Base-by-base conservation (phyloP, 1,140 invertebrate genomes). In the Conus betulinus region DNA sequence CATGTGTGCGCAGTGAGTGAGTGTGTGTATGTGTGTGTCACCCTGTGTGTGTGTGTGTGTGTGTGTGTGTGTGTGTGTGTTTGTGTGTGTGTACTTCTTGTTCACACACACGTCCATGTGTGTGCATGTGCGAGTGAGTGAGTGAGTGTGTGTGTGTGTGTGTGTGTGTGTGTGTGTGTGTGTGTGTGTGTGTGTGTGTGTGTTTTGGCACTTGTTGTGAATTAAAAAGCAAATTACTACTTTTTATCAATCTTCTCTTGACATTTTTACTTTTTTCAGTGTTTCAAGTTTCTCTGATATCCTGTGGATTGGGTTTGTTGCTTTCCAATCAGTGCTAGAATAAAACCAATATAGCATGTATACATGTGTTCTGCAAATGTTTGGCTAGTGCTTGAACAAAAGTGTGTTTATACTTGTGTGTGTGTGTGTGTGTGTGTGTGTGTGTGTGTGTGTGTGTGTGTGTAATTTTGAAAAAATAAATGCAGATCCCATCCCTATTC, bases 171-270 rank as follows among this genome's bases (percentile, higher is more conserved):
- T 71, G 67, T 71, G 67, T 71, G 67, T 71, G 67, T 71, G 67
- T 71, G 67, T 71, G 67, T 71, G 67, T 71, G 67, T 71, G 67
- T 71, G 67, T 78, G 0, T 78, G 76, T 78, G 76, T 78, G 76
- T 78, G 76, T 78, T 5, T 78, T 6, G 11, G 53, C 52, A 17
- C 25, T 4, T 27, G 52, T 67, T 67, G 67, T 74, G 52, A 57
- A 52, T 67, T 60, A 15, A 8, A 57, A 57, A 60, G 57, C 8
- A 60, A 60, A 76, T 10, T 1, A 76, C 23, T 76, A 76, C 74
- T 25, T 76, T n/a, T 17, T 76, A 3, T 76, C 27, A 27, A 15
- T 76, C 8, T 76, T 0, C 23, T 17, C 23, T n/a, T 76, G 23
- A 8, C 74, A 25, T 76, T 6, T 60, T 60, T 60, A 15, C 57